A percentile compares a stretch with the other conserved stretches of the same genome.
Evolutionary conservation across 1,140 invertebrate genomes (phyloP).

Genomic region (Lepidurus packardi): DNA sequence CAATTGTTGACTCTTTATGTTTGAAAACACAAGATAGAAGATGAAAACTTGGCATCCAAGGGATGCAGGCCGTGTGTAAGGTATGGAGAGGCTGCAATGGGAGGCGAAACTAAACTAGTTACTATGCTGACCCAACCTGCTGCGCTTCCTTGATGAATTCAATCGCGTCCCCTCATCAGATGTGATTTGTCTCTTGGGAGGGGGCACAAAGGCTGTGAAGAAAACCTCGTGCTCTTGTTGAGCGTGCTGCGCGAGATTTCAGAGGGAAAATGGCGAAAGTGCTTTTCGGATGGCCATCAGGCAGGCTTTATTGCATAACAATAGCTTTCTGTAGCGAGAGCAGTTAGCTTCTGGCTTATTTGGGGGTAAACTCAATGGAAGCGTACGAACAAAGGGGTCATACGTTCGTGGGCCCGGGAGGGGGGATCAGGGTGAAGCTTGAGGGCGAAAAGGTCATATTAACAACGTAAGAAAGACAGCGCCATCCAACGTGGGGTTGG

Average conservation of each 20-base stretch:
- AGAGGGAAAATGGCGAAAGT: background rate
- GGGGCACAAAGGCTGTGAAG: background rate
- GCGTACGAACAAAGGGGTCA: background rate
- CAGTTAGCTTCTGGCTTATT: constrained; percentile 1
- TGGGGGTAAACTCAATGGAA: background rate
- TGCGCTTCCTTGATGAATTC: constrained; percentile 10
- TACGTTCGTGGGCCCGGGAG: background rate
- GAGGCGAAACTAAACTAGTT: constrained; percentile 5
- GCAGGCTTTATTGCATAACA: constrained; percentile 6
- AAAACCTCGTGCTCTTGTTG: background rate
- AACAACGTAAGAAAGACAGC: background rate
- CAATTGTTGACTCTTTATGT: too few relatives aligned
- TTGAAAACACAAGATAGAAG: background rate
- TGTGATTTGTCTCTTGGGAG: constrained; percentile 18
- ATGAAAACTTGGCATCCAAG: background rate
- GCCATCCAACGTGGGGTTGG: background rate
- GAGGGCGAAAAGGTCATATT: background rate
- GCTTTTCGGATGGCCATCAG: background rate
- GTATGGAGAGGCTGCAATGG: background rate
- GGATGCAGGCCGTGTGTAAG: background rate
- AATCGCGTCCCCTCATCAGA: constrained; percentile 14
- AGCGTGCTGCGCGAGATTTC: background rate
- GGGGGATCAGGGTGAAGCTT: background rate
- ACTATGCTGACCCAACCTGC: constrained; percentile 17
- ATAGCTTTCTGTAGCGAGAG: background rate